Evolutionary conservation across 2,113 vertebrate genomes (phyloP).

Genomic region (Gadus macrocephalus): DNA sequence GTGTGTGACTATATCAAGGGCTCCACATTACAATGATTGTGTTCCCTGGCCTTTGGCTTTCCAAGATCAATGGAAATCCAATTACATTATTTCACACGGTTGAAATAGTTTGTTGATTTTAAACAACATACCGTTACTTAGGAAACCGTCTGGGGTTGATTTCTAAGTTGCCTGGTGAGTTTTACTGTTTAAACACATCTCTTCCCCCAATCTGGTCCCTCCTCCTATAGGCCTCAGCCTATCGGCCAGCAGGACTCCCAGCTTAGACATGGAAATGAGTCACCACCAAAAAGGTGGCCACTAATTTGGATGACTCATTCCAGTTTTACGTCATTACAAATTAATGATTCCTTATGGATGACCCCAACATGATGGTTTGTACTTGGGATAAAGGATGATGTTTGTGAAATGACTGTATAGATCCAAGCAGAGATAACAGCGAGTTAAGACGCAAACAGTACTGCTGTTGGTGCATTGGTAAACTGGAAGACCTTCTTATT

Average conservation of each 20-base stretch:
- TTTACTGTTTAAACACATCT: conserved; percentile 5
- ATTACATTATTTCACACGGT: conserved; percentile 46
- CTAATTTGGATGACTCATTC: too few species aligned
- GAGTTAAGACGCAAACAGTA: too few species aligned
- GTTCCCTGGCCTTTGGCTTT: conserved; percentile 10
- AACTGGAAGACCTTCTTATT: too few species aligned
- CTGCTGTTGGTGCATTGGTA: too few species aligned
- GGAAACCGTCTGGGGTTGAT: neutral
- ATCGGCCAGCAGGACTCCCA: neutral
- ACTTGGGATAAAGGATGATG: too few species aligned
- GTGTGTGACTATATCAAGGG: too few species aligned
- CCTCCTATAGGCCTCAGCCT: neutral
- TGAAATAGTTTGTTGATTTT: conserved; percentile 19
- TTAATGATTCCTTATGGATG: too few species aligned
- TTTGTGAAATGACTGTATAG: too few species aligned
- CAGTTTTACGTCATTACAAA: too few species aligned
- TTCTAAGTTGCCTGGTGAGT: conserved; percentile 9
- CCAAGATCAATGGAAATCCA: conserved; percentile 52
- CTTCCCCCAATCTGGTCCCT: neutral
- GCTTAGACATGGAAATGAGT: neutral
- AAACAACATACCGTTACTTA: neutral
- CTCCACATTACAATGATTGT: conserved; percentile 22
- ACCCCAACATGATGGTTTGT: too few species aligned
- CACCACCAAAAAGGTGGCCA: too few species aligned
- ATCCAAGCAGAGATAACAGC: too few species aligned